A percentile compares a stretch with the other conserved stretches of the same genome.
Evolutionary conservation across 2,888 invertebrate genomes (phyloP).

Genomic region (Spodoptera exigua): DNA sequence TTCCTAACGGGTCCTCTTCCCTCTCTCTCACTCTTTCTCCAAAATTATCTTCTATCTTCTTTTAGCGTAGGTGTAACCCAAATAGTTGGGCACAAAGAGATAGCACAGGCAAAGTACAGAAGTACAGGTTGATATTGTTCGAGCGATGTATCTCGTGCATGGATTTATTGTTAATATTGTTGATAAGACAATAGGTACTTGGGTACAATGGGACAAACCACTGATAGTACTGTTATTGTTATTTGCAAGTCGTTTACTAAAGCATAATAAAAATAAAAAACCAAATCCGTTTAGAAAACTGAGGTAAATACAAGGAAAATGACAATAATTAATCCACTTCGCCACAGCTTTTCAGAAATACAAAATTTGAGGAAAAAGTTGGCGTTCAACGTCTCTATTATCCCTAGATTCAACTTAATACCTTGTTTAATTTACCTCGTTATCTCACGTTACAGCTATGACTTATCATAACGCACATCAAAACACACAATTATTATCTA

Average conservation of each 20-base stretch:
- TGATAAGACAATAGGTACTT: too few relatives aligned
- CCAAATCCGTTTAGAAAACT: too few relatives aligned
- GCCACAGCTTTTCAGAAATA: too few relatives aligned
- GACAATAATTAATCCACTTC: too few relatives aligned
- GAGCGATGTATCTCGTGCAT: not conserved
- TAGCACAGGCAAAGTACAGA: slow-evolving; percentile 49
- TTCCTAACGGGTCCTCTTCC: slow-evolving; percentile 80
- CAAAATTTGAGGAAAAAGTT: too few relatives aligned
- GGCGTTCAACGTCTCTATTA: not conserved
- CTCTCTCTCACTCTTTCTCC: slow-evolving; percentile 65
- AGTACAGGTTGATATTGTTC: slow-evolving; percentile 35
- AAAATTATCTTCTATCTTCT: slow-evolving; percentile 58
- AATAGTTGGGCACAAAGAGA: slow-evolving; percentile 67
- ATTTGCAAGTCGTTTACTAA: too few relatives aligned
- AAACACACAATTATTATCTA: slow-evolving; percentile 8
- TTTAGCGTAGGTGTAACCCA: slow-evolving; percentile 80
- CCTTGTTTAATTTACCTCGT: slow-evolving; percentile 4
- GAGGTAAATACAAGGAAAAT: too few relatives aligned
- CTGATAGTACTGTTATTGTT: too few relatives aligned
- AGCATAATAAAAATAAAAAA: too few relatives aligned
- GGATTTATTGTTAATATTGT: too few relatives aligned
- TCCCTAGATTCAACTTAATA: slow-evolving; percentile 3
- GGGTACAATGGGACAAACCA: too few relatives aligned
- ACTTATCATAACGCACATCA: slow-evolving; percentile 2
- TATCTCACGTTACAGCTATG: slow-evolving; percentile 11